A percentile compares a stretch with the other conserved stretches of the same genome.
phyloP scores from a whole-genome alignment of 2,888 invertebrate species.

The Diadegma fenestrale region DNA sequence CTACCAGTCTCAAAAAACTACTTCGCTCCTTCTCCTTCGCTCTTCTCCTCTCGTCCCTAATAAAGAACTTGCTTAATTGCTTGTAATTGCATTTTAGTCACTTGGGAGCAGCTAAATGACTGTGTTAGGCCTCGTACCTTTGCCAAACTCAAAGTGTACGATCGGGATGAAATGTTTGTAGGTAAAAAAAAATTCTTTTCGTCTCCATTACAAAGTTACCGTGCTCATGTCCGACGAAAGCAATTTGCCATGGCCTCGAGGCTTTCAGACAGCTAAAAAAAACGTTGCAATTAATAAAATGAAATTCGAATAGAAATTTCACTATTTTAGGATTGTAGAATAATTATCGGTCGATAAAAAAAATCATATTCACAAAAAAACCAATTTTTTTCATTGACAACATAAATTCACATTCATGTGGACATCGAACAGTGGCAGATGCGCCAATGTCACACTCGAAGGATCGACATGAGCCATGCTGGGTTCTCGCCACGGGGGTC shows the following conservation, averaged over 20 bases:
- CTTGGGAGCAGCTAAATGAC: constrained; percentile 68
- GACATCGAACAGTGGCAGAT: constrained; percentile 73
- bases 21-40: constrained; percentile 16
- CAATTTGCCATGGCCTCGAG: not conserved
- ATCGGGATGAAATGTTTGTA: constrained; percentile 10
- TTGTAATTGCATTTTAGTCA: constrained; percentile 79
- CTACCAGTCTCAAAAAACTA: constrained; percentile 52
- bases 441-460: constrained; percentile 80
- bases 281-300: not conserved
- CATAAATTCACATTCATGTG: not conserved
- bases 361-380: not conserved
- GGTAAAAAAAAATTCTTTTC: constrained; percentile 41
- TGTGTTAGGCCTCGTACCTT: constrained; percentile 35
- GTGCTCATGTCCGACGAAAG: not conserved
- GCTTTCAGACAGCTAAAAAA: not conserved
- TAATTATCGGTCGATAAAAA: not conserved
- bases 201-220: constrained; percentile 8
- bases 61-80: constrained; percentile 75
- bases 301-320: not conserved
- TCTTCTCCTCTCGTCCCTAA: constrained; percentile 32
- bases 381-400: constrained; percentile 6
- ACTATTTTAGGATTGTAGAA: not conserved
- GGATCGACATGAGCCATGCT: constrained; percentile 66
- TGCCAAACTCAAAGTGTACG: not conserved
- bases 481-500: constrained; percentile 62